Base-by-base conservation (phyloP, 2,113 vertebrate genomes). In the Xenopus borealis region DNA sequence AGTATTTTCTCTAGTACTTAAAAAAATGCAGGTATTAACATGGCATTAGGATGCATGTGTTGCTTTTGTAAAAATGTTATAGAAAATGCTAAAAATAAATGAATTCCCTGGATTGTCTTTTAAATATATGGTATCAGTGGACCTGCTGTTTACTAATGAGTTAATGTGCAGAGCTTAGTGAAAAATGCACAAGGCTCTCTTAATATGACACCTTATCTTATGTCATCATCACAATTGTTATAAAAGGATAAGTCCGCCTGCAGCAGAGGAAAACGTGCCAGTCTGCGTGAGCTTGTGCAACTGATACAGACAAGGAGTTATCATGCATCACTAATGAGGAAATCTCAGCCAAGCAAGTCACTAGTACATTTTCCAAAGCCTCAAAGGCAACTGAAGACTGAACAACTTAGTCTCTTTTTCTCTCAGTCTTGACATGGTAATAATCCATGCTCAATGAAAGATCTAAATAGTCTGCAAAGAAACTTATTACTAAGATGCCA, bases 401-500 rank as follows among this genome's bases (percentile, higher is more conserved):
- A 83, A 66, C 81, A 80, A 69, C 44, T 71, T 62, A 18, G 50
- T 75, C 75, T 82, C 67, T 50, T 76, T 78, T 81, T 65, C 55
- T 20, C 16, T 55, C 59, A 55, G 18, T 10, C 12, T 8, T 66
- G 10, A 61, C 62, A 27, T 52, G 76, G 18, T 78, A 70, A 70
- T 69, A 70, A 55, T 67, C 46, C 69, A n/a, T 18, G 70, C 67
- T 67, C 74, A 77, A 75, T 75, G 73, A 75, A 55, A 66, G 59
- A 62, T 70, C 59, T 45, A 77, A 70, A 64, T 45, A 77, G 18
- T 27, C 59, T 70, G n/a, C 74, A 69, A 45, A 70, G 74, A 63
- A 69, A 77, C 46, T 70, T 44, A 45, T 23, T 81, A 82, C 75
- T 89, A 95, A 93, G 85, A 98, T 96, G 95, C 85, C 83, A 82